Conservation (phyloP, 2,797 vertebrate species). For the Remorina albescens region DNA sequence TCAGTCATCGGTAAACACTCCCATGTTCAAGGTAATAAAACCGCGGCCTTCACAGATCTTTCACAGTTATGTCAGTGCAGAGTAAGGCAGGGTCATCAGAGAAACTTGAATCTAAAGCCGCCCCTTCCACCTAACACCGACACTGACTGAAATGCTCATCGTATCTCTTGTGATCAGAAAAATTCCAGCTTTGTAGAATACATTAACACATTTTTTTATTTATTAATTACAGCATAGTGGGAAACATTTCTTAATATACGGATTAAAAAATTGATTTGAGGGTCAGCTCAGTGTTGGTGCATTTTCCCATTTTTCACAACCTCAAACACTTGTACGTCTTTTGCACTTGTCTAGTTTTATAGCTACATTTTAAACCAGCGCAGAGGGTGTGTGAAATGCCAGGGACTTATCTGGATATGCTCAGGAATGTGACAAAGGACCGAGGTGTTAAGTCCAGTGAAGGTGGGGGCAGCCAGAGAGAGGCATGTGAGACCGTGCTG, state of each 20-base stretch:
- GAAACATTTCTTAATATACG: not conserved
- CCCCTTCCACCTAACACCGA: not conserved
- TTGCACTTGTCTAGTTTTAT: conserved; percentile 5
- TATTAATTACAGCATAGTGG: not conserved
- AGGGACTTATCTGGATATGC: conserved; percentile 71
- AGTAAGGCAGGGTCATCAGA: not conserved
- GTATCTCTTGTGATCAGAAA: no score
- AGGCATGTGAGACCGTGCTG: conserved; percentile 31
- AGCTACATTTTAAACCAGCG: conserved; percentile 27
- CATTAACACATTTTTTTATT: not conserved
- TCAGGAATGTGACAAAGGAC: conserved; percentile 75
- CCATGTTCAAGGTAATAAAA: not conserved
- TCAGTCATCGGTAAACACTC: no score
- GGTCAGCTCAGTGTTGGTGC: not conserved
- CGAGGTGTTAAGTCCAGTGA: conserved; percentile 56
- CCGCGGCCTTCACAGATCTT: no score
- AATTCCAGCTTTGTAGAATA: no score
- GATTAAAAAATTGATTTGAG: no score
- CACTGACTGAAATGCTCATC: no score
- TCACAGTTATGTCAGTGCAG: no score
- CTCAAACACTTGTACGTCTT: not conserved
- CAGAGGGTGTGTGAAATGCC: conserved; percentile 65
- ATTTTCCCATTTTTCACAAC: not conserved
- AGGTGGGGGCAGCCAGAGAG: conserved; percentile 39
- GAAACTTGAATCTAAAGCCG: not conserved